Conservation (phyloP, 2,888 invertebrate species). For the Monopis laevigella region DNA sequence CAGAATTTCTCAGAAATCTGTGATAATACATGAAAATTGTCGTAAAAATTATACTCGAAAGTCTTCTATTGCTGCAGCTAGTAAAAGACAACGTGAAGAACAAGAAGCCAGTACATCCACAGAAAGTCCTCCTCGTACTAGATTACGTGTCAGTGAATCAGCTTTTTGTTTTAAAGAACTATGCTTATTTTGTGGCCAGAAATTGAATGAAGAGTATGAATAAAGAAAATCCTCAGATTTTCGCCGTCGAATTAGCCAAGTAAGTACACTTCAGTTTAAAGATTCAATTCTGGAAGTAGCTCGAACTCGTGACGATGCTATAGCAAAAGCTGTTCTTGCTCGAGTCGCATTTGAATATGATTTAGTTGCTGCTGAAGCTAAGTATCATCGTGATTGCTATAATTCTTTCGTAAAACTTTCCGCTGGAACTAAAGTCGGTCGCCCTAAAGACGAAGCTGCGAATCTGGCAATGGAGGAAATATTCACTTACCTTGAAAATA, state of each 20-base stretch:
- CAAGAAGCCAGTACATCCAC: slow-evolving; percentile 26
- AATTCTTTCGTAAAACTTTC: slow-evolving; percentile 24
- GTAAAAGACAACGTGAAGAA: slow-evolving; percentile 26
- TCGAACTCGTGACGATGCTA: slow-evolving; percentile 19
- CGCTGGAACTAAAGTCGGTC: slow-evolving; percentile 27
- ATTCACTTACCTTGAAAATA: slow-evolving; percentile 23
- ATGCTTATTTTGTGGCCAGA: slow-evolving; percentile 27
- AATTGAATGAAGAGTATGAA: slow-evolving; percentile 26
- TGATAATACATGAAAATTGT: slow-evolving; percentile 24
- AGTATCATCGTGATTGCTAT: slow-evolving; percentile 4
- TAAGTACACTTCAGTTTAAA: slow-evolving; percentile 20
- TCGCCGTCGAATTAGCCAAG: slow-evolving; percentile 24
- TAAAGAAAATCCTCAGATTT: slow-evolving; percentile 23
- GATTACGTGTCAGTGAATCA: slow-evolving; percentile 25
- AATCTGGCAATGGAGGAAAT: slow-evolving; percentile 31
- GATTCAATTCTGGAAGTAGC: slow-evolving; percentile 18
- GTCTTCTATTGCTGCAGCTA: slow-evolving; percentile 24
- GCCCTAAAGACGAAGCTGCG: slow-evolving; percentile 26
- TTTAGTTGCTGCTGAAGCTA: slow-evolving; percentile 11
- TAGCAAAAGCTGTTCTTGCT: slow-evolving; percentile 10
- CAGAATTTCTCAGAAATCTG: slow-evolving; percentile 24
- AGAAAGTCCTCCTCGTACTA: slow-evolving; percentile 25
- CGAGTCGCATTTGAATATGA: slow-evolving; percentile 4
- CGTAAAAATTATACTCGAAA: slow-evolving; percentile 27
- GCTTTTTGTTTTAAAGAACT: slow-evolving; percentile 26